phyloP scores from a whole-genome alignment of 2,888 invertebrate genomes.

The Volucella bombylans region DNA sequence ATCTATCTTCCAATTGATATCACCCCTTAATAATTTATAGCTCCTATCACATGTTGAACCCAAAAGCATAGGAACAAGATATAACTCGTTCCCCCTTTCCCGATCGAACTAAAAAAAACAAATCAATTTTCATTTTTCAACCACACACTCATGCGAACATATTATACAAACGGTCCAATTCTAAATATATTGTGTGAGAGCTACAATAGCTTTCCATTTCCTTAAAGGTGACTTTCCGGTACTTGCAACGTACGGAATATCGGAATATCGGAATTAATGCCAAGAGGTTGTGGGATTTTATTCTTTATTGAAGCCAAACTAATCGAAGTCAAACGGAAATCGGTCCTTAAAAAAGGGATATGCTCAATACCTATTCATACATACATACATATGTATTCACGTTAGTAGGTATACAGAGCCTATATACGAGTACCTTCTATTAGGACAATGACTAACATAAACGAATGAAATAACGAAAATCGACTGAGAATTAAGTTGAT shows the following conservation, averaged over 20 bases:
- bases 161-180: neutral
- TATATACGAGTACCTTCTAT: too few species aligned
- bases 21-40: constrained; percentile 23
- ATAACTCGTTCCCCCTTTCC: neutral
- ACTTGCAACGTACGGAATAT: too few species aligned
- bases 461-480: neutral
- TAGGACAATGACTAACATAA: too few species aligned
- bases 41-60: neutral
- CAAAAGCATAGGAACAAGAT: neutral
- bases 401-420: too few species aligned
- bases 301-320: neutral
- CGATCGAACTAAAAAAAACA: neutral
- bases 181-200: neutral
- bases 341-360: neutral
- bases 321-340: constrained; percentile 10
- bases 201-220: constrained; percentile 15
- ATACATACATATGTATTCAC: too few species aligned
- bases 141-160: neutral
- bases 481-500: neutral
- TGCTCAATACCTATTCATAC: too few species aligned
- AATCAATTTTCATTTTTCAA: constrained; percentile 9
- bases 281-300: neutral
- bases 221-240: neutral
- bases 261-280: neutral
- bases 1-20: neutral